Conservation (phyloP, 2,113 vertebrate species). For the Alouatta palliata region DNA sequence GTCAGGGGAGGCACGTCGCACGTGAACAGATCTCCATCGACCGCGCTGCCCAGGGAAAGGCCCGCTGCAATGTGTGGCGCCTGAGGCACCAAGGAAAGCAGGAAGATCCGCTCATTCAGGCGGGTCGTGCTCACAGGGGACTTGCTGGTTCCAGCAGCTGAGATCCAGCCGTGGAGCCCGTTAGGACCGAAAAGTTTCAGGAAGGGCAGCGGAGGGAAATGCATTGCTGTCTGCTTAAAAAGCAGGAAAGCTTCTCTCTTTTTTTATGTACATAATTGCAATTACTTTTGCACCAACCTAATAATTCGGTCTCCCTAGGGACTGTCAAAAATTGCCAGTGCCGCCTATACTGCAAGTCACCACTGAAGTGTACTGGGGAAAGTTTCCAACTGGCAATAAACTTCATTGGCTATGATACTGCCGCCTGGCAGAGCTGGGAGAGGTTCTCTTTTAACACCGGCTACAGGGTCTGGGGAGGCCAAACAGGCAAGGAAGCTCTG, state of each 20-base stretch:
- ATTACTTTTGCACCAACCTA: too few relatives aligned
- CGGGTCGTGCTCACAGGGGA: not conserved
- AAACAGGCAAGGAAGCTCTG: accelerated
- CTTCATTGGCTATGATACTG: too few relatives aligned
- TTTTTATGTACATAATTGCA: too few relatives aligned
- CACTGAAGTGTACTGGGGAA: too few relatives aligned
- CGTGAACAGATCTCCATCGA: accelerated
- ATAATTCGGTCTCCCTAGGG: too few relatives aligned
- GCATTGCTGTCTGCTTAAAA: too few relatives aligned
- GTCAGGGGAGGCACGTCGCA: accelerated
- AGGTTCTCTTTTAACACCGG: not conserved
- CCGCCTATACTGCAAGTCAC: too few relatives aligned
- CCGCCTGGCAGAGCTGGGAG: too few relatives aligned
- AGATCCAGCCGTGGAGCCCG: too few relatives aligned
- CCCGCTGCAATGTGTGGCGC: not conserved
- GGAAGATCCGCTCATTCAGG: too few relatives aligned
- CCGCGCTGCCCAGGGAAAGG: accelerated
- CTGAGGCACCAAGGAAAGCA: not conserved
- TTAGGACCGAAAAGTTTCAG: not conserved
- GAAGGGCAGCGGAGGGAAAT: not conserved
- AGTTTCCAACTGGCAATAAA: too few relatives aligned
- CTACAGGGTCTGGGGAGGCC: not conserved
- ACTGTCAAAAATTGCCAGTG: too few relatives aligned
- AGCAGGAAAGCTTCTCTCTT: not conserved
- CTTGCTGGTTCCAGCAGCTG: not conserved